Evolutionary conservation across 2,113 vertebrate species (phyloP), one percentile per base, ranked within the genome.

Genomic region (Montifringilla adamsi): DNA sequence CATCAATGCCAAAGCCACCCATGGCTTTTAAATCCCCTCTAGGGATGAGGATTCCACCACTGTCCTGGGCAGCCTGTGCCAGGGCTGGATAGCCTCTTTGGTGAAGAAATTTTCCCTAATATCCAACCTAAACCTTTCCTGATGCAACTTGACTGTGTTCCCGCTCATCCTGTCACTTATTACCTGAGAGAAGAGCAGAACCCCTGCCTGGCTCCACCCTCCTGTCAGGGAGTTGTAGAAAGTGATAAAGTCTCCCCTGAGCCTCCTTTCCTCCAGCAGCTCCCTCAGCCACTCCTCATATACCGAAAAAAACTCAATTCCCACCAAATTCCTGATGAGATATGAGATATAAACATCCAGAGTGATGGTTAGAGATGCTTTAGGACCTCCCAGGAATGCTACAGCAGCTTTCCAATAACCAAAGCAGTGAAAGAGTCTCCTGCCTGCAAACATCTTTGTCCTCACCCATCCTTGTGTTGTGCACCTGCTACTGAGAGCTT

Each of bases 381-480:
- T 35, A 78, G 70, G 85, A 75, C 69, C 60, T 77, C 50, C 86
- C 74, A 70, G 28, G 81, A 95, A 91, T 35, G 58, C 49, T 73
- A 43, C 23, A 56, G 68, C 35, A 85, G 90, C 66, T 92, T 95
- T 58, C 64, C 49, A 75, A 67, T 11, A 91, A 86, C 33, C 41
- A 56, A 68, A 93, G 84, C 83, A 84, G 73, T 52, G 66, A 88
- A 96, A 96, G 26, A 69, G 27, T 62, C 66, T 89, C 58, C 60
- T 80, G 77, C 53, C 63, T 49, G 33, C 60, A 56, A 80, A 87
- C 13, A 47, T 44, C 88, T 77, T 72, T 62, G 31, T 68, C 83
- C 69, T 46, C 68, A 88, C 8, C 87, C 80, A 55, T 37, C 77
- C 39, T 79, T 41, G 13, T 6, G 44, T 19, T 47, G 27, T 8